Evolutionary conservation across 2,797 vertebrate species (phyloP).

Genomic region (Arctocebus calabarensis): DNA sequence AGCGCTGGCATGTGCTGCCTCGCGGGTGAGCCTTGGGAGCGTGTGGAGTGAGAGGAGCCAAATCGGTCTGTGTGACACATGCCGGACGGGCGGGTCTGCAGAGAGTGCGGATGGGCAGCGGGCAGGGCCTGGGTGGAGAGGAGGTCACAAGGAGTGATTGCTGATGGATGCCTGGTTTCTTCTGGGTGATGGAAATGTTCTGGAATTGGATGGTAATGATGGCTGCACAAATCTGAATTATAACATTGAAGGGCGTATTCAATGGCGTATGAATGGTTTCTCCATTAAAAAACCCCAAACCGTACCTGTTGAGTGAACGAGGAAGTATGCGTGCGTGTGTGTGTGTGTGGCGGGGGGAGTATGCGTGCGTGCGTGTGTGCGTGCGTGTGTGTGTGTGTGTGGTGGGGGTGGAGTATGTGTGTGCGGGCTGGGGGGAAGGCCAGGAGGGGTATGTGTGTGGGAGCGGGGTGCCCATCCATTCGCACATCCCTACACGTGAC

Average conservation of each 20-base stretch:
- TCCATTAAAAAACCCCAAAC: background rate
- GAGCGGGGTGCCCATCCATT: background rate
- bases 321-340: too few species aligned
- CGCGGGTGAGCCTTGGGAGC: background rate
- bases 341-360: too few species aligned
- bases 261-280: accelerated
- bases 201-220: background rate
- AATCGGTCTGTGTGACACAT: accelerated
- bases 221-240: accelerated
- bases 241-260: background rate
- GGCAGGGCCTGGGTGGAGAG: background rate
- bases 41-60: accelerated
- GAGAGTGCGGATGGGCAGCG: accelerated
- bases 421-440: too few species aligned
- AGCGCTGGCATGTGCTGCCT: accelerated
- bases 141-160: background rate
- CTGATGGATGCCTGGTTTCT: accelerated
- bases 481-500: accelerated
- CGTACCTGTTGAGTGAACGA: accelerated
- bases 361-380: too few species aligned
- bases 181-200: background rate
- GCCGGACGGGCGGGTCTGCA: accelerated
- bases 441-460: too few species aligned
- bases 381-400: too few species aligned
- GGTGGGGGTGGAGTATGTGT: too few species aligned